phyloP scores from a whole-genome alignment of 2,888 invertebrate genomes.

The Perithous albicinctus region DNA sequence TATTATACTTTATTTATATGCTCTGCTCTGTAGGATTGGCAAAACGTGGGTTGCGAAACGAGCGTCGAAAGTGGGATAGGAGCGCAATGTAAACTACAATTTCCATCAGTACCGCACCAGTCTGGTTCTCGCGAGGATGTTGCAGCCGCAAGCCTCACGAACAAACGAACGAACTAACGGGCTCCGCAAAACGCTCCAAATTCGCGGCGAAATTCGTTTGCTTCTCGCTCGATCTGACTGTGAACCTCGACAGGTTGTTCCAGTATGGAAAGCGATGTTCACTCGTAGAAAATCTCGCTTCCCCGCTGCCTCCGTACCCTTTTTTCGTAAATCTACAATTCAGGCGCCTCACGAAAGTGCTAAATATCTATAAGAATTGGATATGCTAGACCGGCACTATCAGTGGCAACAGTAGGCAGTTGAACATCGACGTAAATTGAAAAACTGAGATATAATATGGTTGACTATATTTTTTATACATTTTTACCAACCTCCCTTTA shows the following conservation, averaged over 20 bases:
- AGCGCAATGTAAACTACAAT: constrained; percentile 39
- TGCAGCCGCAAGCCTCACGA: constrained; percentile 15
- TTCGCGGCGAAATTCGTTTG: constrained; percentile 64
- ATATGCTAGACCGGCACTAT: neutral
- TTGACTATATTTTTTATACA: no score
- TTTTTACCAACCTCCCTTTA: no score
- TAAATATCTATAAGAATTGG: neutral
- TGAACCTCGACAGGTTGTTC: constrained; percentile 46
- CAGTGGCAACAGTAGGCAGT: neutral
- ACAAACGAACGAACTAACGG: constrained; percentile 15
- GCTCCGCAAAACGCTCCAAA: constrained; percentile 53
- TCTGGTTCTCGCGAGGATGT: constrained; percentile 34
- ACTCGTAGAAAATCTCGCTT: neutral
- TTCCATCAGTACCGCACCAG: constrained; percentile 29
- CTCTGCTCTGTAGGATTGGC: constrained; percentile 14
- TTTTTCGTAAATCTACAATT: neutral
- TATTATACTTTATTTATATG: constrained; percentile 59
- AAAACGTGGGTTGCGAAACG: constrained; percentile 48
- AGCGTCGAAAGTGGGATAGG: constrained; percentile 22
- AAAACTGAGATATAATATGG: no score
- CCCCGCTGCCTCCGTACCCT: neutral
- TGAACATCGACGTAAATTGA: neutral
- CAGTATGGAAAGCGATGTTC: constrained; percentile 5
- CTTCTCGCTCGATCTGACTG: constrained; percentile 55
- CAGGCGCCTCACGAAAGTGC: neutral